Evolutionary conservation across 2,888 invertebrate species (phyloP), one percentile per base, ranked within the genome.

Genomic region (Notodromas monacha): DNA sequence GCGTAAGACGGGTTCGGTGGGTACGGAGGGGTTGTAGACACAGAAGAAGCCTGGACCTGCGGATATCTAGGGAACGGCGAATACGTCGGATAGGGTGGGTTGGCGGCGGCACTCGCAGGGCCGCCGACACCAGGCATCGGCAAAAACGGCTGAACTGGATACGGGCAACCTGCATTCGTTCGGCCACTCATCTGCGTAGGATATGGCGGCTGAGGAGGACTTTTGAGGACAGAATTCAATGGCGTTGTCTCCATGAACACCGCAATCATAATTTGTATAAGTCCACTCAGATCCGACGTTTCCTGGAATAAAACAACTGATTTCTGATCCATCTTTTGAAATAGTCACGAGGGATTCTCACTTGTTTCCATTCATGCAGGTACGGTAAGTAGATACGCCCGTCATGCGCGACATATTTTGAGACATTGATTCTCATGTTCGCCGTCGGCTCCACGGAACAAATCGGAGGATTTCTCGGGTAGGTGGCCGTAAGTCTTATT

Each of bases 361-460:
- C n/a, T n/a, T n/a, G n/a, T n/a, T 47, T 49, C 96, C 96, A 96
- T 40, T 89, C 79, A 44, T 84, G 79, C 35, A 99, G 56, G 55
- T 81, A 96, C 2, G 92, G 92, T 43, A 92, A 56, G 50, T 86
- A 92, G 32, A 96, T 66, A 51, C 79, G 79, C 16, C 96, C 96
- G 52, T 69, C 79, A 43, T 68, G 68, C 50, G 92, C 89, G 4
- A 96, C 86, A 51, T 68, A 77, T 52, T 68, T 67, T 8, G 86
- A 86, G 11, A 74, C 68, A 55, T 79, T 86, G 36, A 99, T 84
- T 35, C 67, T 65, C 92, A 96, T 96, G 38, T 73, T 74, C 16
- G 65, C 45, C 4, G 96, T 96, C 6, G 96, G 96, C 49, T 67
- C 73, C 1, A 96, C 45, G 42, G 48, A 60, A 28, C 57, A 57